Conservation (phyloP, 2,113 vertebrate genomes). For the Orthochromis malagaraziensis region DNA sequence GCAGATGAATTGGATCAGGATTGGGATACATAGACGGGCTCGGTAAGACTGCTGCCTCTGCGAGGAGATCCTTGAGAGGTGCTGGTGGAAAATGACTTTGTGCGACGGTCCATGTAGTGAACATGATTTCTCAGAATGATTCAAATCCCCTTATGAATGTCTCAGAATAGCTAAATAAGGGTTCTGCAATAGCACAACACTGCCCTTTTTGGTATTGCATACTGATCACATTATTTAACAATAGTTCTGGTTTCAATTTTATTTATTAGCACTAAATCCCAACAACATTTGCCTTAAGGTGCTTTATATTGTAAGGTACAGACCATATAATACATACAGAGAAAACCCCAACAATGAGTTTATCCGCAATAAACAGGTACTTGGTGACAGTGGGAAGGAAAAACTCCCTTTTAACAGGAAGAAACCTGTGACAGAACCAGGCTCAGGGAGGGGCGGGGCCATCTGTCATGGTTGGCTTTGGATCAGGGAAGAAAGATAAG, state of each 20-base stretch:
- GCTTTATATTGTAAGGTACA: not conserved
- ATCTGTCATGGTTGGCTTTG: not conserved
- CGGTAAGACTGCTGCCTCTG: not conserved
- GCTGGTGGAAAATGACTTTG: not conserved
- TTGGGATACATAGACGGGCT: not conserved
- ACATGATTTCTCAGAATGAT: not conserved
- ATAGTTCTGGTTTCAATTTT: not conserved
- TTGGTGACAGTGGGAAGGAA: not conserved
- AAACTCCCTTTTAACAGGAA: not conserved
- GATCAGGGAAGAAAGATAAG: not conserved
- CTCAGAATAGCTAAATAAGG: not conserved
- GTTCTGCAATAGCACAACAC: not conserved
- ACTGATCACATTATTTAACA: not conserved
- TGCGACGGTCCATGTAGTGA: not conserved
- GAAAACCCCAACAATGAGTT: not conserved
- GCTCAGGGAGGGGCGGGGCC: not conserved
- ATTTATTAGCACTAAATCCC: not conserved
- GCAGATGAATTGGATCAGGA: not conserved
- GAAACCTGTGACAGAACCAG: fast-evolving
- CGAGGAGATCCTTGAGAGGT: not conserved
- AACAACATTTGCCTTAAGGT: not conserved
- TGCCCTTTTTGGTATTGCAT: not conserved
- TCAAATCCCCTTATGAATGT: not conserved
- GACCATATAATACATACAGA: not conserved
- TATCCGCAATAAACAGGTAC: fast-evolving